phyloP scores from a whole-genome alignment of 2,113 vertebrate species.

The Hippolais icterina region DNA sequence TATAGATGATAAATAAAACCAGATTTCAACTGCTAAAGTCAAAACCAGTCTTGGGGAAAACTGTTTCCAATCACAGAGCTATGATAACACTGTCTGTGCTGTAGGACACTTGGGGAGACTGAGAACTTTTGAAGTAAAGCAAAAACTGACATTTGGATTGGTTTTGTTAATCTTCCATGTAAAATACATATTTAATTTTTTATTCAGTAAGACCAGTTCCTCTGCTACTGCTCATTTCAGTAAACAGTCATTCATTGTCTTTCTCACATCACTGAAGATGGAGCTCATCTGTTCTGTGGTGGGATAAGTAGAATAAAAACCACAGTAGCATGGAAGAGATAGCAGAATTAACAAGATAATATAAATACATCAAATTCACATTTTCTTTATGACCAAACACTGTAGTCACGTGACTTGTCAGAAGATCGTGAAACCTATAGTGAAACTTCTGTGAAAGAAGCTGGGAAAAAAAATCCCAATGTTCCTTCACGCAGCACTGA shows the following conservation, averaged over 20 bases:
- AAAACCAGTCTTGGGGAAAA: not conserved
- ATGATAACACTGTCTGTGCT: not conserved
- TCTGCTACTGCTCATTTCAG: not conserved
- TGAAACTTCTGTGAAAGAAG: not conserved
- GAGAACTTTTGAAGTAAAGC: not conserved
- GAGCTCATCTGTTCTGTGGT: not conserved
- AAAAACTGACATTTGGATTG: not conserved
- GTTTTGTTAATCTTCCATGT: not conserved
- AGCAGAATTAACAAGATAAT: not conserved
- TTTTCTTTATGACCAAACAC: not conserved
- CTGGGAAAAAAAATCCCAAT: not conserved
- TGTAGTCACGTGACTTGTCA: not conserved
- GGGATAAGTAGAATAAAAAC: not conserved
- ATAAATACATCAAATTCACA: not conserved
- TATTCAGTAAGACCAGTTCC: not conserved
- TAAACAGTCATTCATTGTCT: not conserved
- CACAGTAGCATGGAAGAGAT: not conserved
- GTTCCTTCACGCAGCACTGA: not conserved
- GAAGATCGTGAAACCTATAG: not conserved
- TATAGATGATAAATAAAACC: slow-evolving; percentile 10
- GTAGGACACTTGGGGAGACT: not conserved
- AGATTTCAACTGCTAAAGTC: not conserved
- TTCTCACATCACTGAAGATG: not conserved
- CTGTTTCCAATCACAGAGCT: not conserved
- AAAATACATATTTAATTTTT: not conserved